phyloP scores from a whole-genome alignment of 2,113 vertebrate species.

The Thalassarche chlororhynchos region DNA sequence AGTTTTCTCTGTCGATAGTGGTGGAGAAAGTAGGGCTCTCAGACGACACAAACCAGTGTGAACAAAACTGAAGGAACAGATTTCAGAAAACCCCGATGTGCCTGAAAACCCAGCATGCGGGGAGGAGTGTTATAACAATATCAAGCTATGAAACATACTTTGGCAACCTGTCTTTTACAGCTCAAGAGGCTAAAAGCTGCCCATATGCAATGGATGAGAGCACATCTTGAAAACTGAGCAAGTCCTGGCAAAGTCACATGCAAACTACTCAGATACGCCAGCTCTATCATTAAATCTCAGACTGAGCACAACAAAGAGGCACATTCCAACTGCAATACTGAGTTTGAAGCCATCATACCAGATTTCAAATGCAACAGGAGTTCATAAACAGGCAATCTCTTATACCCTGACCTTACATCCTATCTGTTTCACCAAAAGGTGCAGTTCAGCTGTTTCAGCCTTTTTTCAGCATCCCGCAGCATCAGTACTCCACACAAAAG shows the following conservation, averaged over 20 bases:
- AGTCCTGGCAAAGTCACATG: slow-evolving; percentile 12
- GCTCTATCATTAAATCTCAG: neutral
- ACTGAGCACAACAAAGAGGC: neutral
- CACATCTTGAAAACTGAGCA: slow-evolving; percentile 16
- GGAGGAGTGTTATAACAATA: neutral
- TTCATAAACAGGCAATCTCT: neutral
- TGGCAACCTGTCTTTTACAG: neutral
- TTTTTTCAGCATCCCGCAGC: neutral
- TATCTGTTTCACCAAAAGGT: neutral
- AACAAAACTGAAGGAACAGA: neutral
- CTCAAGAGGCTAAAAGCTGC: slow-evolving; percentile 12
- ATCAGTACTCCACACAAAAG: neutral
- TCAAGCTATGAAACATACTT: neutral
- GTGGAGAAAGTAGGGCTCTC: neutral
- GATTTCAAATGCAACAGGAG: neutral
- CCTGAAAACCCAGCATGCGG: neutral
- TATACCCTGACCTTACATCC: neutral
- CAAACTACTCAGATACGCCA: neutral
- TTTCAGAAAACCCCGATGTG: neutral
- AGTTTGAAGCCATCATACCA: neutral
- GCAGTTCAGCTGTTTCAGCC: neutral
- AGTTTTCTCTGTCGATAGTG: neutral
- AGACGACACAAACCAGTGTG: neutral
- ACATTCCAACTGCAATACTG: neutral
- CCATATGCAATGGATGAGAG: slow-evolving; percentile 1